Conservation (phyloP, 2,797 vertebrate species). For the Poliocrania exsul region DNA sequence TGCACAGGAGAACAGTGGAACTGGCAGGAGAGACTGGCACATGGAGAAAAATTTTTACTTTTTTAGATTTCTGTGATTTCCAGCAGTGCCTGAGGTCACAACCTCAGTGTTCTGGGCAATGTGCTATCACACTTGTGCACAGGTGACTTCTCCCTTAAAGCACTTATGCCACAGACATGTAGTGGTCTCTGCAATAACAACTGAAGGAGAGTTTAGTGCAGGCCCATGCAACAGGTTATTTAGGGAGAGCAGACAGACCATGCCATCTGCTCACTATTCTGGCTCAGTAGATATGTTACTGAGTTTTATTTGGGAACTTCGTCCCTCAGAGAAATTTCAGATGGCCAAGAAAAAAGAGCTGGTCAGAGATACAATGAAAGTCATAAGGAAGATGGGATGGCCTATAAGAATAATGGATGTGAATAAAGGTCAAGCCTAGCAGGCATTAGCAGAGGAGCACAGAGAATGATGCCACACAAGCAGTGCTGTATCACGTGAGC, state of each 20-base stretch:
- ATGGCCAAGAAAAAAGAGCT: not conserved
- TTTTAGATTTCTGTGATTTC: too few species aligned
- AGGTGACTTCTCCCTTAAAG: not conserved
- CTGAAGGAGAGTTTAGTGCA: not conserved
- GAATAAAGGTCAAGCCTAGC: not conserved
- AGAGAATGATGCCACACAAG: not conserved
- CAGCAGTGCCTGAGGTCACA: not conserved
- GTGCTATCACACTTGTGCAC: not conserved
- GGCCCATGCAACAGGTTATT: accelerated
- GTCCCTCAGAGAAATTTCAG: not conserved
- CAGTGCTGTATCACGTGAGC: not conserved
- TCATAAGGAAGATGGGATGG: not conserved
- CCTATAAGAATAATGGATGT: not conserved
- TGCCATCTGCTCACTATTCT: accelerated
- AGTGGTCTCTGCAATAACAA: not conserved
- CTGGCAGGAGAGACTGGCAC: too few species aligned
- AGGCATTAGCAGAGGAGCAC: not conserved
- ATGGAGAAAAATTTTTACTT: too few species aligned
- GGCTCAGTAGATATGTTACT: not conserved
- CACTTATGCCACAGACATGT: accelerated
- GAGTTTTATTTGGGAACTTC: not conserved
- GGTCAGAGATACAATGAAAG: not conserved
- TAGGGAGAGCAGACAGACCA: not conserved
- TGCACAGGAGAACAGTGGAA: too few species aligned
- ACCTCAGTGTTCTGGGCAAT: not conserved